phyloP scores from a whole-genome alignment of 1,140 invertebrate species.

The Venustaconcha ellipsiformis region DNA sequence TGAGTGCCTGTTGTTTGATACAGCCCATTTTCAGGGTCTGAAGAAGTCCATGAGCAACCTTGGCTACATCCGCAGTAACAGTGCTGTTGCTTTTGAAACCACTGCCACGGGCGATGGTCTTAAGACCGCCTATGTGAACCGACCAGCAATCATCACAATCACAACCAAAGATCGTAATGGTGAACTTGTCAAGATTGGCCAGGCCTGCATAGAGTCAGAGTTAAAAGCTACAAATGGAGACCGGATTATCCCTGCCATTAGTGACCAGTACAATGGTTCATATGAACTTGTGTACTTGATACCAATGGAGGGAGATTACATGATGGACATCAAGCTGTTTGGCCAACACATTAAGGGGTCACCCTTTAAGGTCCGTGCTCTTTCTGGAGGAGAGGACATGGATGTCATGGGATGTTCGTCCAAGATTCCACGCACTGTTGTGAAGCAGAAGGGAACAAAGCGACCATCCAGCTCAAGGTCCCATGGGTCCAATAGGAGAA shows the following conservation, averaged over 20 bases:
- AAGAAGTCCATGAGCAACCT: constrained; percentile 64
- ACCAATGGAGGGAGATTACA: constrained; percentile 65
- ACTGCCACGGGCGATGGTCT: constrained; percentile 70
- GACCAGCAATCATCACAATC: constrained; percentile 63
- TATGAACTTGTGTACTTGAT: constrained; percentile 70
- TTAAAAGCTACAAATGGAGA: constrained; percentile 46
- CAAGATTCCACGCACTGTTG: constrained; percentile 58
- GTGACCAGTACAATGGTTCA: constrained; percentile 70
- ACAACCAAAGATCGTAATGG: constrained; percentile 69
- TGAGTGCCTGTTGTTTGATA: constrained; percentile 66
- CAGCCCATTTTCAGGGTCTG: constrained; percentile 57
- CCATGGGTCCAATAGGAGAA: constrained; percentile 67
- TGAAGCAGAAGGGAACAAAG: constrained; percentile 66
- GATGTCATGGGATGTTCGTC: constrained; percentile 43
- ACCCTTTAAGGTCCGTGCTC: constrained; percentile 68
- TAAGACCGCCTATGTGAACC: constrained; percentile 41
- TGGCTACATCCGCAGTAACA: constrained; percentile 68
- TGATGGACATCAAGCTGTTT: constrained; percentile 69
- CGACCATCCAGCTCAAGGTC: constrained; percentile 68
- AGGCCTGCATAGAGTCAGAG: constrained; percentile 53
- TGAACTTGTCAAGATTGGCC: constrained; percentile 65
- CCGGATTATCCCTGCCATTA: constrained; percentile 60
- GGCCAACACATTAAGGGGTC: constrained; percentile 70
- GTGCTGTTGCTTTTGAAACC: constrained; percentile 69
- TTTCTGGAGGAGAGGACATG: constrained; percentile 37